Conservation (phyloP, 2,113 vertebrate species). For the Elgaria multicarinata region DNA sequence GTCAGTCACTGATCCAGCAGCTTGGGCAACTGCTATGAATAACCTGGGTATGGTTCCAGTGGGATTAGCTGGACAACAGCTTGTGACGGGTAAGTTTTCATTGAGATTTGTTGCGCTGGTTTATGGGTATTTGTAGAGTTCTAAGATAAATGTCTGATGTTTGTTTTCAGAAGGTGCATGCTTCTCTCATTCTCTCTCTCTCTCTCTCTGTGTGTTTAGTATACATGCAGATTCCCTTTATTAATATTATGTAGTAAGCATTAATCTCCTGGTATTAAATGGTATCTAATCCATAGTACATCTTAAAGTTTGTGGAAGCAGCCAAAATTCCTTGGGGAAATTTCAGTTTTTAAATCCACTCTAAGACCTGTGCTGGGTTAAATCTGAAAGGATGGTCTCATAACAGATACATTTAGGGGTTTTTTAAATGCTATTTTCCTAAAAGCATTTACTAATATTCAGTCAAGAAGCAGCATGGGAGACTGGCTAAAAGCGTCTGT, state of each 20-base stretch:
- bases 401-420: constrained; percentile 18
- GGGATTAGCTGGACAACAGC: constrained; percentile 88
- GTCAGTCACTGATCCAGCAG: constrained; percentile 86
- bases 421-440: constrained; percentile 36
- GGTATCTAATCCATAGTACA: constrained; percentile 44
- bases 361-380: constrained; percentile 7
- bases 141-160: constrained; percentile 35
- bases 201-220: constrained; percentile 18
- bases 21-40: constrained; percentile 96
- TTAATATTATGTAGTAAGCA: constrained; percentile 40
- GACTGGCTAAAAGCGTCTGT: constrained; percentile 43
- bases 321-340: constrained; percentile 43
- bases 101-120: not conserved
- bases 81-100: constrained; percentile 87
- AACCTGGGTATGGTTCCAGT: constrained; percentile 93
- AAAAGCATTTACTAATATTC: constrained; percentile 50
- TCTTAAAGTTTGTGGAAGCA: constrained; percentile 55
- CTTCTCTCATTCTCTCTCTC: no score
- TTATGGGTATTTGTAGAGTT: not conserved
- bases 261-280: constrained; percentile 36
- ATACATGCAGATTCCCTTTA: constrained; percentile 35
- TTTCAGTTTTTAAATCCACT: constrained; percentile 21
- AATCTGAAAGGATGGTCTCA: not conserved
- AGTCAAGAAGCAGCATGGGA: constrained; percentile 46
- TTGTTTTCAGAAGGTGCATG: constrained; percentile 21